Evolutionary conservation across 2,113 vertebrate genomes (phyloP).

Genomic region (Podarcis raffonei): DNA sequence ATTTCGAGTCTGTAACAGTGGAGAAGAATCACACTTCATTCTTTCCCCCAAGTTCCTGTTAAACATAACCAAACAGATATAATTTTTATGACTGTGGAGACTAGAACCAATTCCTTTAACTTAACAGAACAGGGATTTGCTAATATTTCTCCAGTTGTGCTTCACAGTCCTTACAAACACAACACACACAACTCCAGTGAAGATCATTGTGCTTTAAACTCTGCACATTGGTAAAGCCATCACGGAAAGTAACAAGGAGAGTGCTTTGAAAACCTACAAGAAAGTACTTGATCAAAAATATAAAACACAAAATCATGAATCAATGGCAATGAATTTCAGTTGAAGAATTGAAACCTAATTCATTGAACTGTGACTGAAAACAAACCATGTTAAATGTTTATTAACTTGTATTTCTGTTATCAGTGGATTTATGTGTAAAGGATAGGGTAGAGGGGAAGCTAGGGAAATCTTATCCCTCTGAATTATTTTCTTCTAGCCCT

Average conservation of each 20-base stretch:
- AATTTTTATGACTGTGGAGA: neutral
- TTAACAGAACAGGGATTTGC: neutral
- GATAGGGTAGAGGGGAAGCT: neutral
- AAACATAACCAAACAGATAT: neutral
- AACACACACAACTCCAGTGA: neutral
- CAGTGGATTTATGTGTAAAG: slow-evolving; percentile 31
- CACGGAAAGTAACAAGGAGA: slow-evolving; percentile 43
- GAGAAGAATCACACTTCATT: neutral
- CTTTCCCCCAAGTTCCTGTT: neutral
- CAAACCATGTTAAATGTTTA: slow-evolving; percentile 33
- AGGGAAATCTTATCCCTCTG: slow-evolving; percentile 11
- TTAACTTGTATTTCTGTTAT: slow-evolving; percentile 12
- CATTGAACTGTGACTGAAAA: slow-evolving; percentile 44
- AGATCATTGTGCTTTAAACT: slow-evolving; percentile 43
- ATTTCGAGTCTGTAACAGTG: neutral
- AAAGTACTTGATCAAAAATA: slow-evolving; percentile 36
- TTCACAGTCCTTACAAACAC: slow-evolving; percentile 43
- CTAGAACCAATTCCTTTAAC: neutral
- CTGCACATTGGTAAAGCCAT: slow-evolving; percentile 30
- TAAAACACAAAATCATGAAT: slow-evolving; percentile 39
- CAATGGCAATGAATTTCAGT: slow-evolving; percentile 38
- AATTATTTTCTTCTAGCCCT: slow-evolving; percentile 36
- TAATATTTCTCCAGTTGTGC: slow-evolving; percentile 4
- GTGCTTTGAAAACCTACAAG: neutral
- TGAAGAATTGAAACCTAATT: slow-evolving; percentile 39